phyloP scores from a whole-genome alignment of 2,113 vertebrate species.

The Scomber scombrus region DNA sequence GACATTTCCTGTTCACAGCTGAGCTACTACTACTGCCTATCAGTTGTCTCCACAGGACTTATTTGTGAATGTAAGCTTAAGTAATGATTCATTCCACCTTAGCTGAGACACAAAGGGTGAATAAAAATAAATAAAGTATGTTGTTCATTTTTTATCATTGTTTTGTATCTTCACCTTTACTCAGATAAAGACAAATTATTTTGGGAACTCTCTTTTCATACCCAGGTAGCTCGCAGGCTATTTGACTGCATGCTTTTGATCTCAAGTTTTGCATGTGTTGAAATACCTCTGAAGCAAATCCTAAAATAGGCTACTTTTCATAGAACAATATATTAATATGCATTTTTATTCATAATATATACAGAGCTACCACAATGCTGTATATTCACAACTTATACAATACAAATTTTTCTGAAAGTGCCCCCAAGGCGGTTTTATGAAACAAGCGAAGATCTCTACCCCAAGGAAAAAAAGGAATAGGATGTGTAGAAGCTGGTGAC shows the following conservation, averaged over 20 bases:
- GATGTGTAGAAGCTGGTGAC: conserved; percentile 18
- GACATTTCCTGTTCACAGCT: conserved; percentile 63
- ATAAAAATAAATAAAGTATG: conserved; percentile 4
- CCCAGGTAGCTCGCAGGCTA: conserved; percentile 34
- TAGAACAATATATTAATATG: conserved; percentile 59
- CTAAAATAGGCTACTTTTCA: conserved; percentile 56
- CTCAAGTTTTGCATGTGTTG: conserved; percentile 51
- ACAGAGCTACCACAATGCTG: conserved; percentile 25
- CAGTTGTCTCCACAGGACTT: conserved; percentile 12
- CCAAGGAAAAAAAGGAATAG: conserved; percentile 21
- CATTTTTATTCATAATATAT: conserved; percentile 62
- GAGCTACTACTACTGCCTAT: conserved; percentile 43
- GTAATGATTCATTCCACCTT: background rate
- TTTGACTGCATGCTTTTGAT: conserved; percentile 62
- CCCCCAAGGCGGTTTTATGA: conserved; percentile 13
- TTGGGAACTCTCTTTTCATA: conserved; percentile 45
- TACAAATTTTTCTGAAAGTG: conserved; percentile 39
- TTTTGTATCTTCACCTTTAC: conserved; percentile 34
- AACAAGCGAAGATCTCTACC: conserved; percentile 32
- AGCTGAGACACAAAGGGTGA: background rate
- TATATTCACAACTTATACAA: conserved; percentile 43
- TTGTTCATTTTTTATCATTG: conserved; percentile 15
- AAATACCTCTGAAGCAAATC: conserved; percentile 53
- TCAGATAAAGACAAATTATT: conserved; percentile 58
- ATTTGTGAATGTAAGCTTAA: conserved; percentile 5